A percentile compares a stretch with the other conserved stretches of the same genome.
These are phyloP conservation scores for Philopotamus ludificatus DNA, from an alignment of 1,140 invertebrate species.

Conservation along the genomic window DNA sequence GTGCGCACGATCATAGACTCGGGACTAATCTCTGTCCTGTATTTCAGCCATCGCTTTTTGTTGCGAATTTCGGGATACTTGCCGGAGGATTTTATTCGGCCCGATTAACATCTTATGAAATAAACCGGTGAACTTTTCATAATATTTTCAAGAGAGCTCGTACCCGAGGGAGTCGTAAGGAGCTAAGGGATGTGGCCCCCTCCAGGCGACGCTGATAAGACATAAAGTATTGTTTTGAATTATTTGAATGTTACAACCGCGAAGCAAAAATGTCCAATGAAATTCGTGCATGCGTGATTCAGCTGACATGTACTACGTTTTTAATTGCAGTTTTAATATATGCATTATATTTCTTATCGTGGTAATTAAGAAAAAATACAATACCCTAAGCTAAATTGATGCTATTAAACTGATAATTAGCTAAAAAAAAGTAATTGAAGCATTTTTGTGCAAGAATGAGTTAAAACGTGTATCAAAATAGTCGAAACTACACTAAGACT, in stretches of 20 bases:
- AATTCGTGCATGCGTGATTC: background rate
- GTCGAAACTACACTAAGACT: no score
- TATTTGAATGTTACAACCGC: slow-evolving; percentile 10
- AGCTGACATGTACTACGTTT: slow-evolving; percentile 2
- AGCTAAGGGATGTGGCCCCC: background rate
- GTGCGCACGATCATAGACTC: no score
- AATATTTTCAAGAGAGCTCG: slow-evolving; percentile 15
- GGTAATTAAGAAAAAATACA: no score
- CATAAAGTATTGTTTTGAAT: slow-evolving; percentile 32
- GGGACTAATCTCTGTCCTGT: no score
- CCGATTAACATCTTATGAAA: slow-evolving; percentile 25
- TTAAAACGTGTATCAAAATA: no score
- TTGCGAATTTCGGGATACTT: slow-evolving; percentile 2
- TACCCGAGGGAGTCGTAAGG: slow-evolving; percentile 15
- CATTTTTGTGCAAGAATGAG: no score
- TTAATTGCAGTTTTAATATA: no score
- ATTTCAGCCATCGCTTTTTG: background rate
- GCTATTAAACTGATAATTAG: no score
- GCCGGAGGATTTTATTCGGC: slow-evolving; percentile 21
- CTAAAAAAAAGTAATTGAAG: no score
- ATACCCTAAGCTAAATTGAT: no score
- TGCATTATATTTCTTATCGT: no score
- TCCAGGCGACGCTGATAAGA: slow-evolving; percentile 14
- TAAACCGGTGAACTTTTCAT: slow-evolving; percentile 31
- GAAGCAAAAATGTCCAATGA: background rate